Conservation (phyloP, 2,888 invertebrate genomes). For the Eucera pruinosa region DNA sequence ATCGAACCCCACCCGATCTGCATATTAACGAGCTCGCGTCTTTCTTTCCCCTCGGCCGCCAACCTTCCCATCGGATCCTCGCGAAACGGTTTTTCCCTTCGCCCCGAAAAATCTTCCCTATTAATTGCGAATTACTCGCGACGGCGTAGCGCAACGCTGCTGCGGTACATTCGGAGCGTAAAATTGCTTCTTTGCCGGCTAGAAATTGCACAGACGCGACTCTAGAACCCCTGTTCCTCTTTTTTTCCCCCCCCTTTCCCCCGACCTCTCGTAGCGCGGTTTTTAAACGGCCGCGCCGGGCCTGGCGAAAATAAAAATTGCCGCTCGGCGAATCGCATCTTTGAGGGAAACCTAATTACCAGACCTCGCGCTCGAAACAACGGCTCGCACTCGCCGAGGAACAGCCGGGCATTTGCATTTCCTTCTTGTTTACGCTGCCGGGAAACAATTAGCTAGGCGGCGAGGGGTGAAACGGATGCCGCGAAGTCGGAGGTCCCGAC, state of each 20-base stretch:
- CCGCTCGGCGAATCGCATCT: neutral
- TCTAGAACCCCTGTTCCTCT: too few species aligned
- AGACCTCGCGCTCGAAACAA: constrained; percentile 45
- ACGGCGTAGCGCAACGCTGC: neutral
- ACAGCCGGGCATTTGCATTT: constrained; percentile 39
- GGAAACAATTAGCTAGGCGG: constrained; percentile 60
- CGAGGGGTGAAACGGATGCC: neutral
- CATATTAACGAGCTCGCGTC: constrained; percentile 46
- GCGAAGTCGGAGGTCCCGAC: constrained; percentile 8
- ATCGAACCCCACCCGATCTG: constrained; percentile 39
- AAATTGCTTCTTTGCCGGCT: constrained; percentile 40
- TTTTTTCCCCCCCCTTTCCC: too few species aligned
- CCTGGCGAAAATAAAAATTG: constrained; percentile 15
- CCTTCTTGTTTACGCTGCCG: constrained; percentile 47
- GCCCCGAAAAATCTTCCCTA: neutral
- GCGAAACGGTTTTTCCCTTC: neutral
- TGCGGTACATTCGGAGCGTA: constrained; percentile 46
- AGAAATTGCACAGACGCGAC: constrained; percentile 13
- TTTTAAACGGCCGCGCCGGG: constrained; percentile 11
- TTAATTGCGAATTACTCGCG: constrained; percentile 53
- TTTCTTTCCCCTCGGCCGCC: constrained; percentile 25
- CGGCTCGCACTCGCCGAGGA: constrained; percentile 13
- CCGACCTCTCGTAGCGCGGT: too few species aligned
- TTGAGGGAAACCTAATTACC: constrained; percentile 51
- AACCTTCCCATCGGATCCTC: too few species aligned